These are phyloP conservation scores for Zele albiditarsus DNA, from an alignment of 2,888 invertebrate genomes.

Conservation along the genomic window DNA sequence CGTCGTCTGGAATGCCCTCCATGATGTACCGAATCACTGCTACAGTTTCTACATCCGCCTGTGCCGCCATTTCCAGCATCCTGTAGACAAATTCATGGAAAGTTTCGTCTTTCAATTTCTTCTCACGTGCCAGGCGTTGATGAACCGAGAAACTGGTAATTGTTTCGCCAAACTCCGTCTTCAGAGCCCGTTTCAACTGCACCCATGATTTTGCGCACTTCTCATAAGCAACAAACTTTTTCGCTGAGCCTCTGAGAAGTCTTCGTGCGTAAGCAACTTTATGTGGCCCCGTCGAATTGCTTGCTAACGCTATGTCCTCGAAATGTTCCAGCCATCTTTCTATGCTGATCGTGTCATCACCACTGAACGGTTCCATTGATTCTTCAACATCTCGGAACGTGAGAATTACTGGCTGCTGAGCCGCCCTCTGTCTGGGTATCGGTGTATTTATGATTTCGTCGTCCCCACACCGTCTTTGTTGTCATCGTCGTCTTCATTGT, in stretches of 20 bases:
- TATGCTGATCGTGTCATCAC: constrained; percentile 38
- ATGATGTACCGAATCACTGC: background rate
- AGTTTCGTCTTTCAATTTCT: constrained; percentile 3
- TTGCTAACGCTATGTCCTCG: constrained; percentile 44
- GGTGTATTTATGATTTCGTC: background rate
- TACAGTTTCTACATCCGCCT: background rate
- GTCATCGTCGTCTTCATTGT: background rate
- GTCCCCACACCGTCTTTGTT: constrained; percentile 27
- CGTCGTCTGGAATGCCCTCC: constrained; percentile 3
- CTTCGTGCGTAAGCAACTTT: constrained; percentile 47
- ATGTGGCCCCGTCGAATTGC: constrained; percentile 44
- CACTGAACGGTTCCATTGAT: constrained; percentile 41
- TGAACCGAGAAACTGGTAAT: background rate
- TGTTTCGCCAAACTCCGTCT: background rate
- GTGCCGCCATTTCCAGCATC: constrained; percentile 5
- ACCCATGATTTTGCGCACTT: background rate
- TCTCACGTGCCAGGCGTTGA: background rate
- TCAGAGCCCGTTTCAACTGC: background rate
- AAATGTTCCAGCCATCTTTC: constrained; percentile 50
- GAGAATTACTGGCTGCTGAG: background rate
- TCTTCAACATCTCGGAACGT: constrained; percentile 46
- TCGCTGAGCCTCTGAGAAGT: constrained; percentile 48
- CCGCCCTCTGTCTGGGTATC: background rate
- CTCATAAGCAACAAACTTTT: constrained; percentile 33
- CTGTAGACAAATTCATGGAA: constrained; percentile 8